Evolutionary conservation across 2,888 invertebrate species (phyloP).

Genomic region (Ophioninae sp.): DNA sequence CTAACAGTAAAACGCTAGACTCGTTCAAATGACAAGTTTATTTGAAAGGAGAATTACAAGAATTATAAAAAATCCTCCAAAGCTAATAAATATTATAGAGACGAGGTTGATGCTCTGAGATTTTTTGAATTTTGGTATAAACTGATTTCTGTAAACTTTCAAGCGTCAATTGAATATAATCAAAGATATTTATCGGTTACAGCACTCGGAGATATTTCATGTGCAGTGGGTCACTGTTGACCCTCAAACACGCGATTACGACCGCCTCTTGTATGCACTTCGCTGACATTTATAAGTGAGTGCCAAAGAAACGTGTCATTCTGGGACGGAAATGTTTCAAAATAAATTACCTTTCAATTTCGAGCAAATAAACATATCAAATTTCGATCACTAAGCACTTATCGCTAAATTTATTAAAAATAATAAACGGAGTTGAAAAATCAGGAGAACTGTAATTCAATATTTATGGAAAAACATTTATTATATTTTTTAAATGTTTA

Average conservation of each 20-base stretch:
- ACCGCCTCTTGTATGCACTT: conserved; percentile 68
- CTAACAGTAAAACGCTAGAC: background rate
- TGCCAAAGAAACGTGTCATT: conserved; percentile 1
- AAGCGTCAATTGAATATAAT: background rate
- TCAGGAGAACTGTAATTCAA: too few species aligned
- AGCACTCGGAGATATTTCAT: conserved; percentile 69
- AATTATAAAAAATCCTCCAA: background rate
- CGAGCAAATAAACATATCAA: background rate
- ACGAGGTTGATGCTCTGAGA: too few species aligned
- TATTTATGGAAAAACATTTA: too few species aligned
- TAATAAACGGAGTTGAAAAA: too few species aligned
- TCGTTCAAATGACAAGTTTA: background rate
- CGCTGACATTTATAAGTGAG: conserved; percentile 68
- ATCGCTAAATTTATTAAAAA: background rate
- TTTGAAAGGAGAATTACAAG: background rate
- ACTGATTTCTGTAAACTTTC: background rate
- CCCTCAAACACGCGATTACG: conserved; percentile 65
- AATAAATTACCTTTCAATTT: background rate
- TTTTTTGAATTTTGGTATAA: too few species aligned
- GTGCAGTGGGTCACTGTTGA: conserved; percentile 70
- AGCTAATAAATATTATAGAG: too few species aligned
- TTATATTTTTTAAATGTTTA: too few species aligned
- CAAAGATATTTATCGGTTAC: conserved; percentile 13
- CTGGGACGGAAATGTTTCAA: background rate
- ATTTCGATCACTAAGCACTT: background rate